phyloP scores from a whole-genome alignment of 2,888 invertebrate species.

The Sisyra nigra region DNA sequence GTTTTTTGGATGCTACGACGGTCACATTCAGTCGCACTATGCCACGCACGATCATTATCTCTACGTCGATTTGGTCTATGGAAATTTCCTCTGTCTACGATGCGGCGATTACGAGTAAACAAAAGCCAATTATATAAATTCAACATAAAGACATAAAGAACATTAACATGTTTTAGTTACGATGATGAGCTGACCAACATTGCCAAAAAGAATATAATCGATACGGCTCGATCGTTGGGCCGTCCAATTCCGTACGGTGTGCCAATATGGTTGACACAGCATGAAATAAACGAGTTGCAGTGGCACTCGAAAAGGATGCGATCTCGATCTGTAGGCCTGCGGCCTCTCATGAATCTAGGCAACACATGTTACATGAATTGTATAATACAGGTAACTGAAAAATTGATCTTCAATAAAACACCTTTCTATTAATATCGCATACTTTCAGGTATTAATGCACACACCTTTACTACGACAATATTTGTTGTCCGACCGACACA shows the following conservation, averaged over 20 bases:
- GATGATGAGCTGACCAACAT: constrained; percentile 31
- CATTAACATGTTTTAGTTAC: no score
- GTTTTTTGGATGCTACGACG: constrained; percentile 79
- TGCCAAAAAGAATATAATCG: constrained; percentile 20
- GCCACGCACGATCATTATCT: constrained; percentile 66
- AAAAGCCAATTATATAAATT: no score
- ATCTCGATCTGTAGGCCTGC: constrained; percentile 72
- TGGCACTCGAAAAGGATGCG: constrained; percentile 63
- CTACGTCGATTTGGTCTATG: constrained; percentile 75
- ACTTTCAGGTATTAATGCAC: constrained; percentile 76
- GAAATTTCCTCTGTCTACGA: constrained; percentile 75
- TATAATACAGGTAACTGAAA: constrained; percentile 57
- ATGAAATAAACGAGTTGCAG: constrained; percentile 59
- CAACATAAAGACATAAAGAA: no score
- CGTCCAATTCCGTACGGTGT: constrained; percentile 31
- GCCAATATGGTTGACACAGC: constrained; percentile 64
- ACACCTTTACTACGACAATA: constrained; percentile 89
- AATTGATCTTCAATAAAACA: no score
- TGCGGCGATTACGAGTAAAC: constrained; percentile 91
- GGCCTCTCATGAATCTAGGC: constrained; percentile 90
- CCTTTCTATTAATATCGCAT: constrained; percentile 4
- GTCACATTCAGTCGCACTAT: constrained; percentile 78
- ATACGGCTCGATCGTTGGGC: constrained; percentile 14
- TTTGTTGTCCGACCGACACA: constrained; percentile 85
- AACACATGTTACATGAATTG: constrained; percentile 99